A percentile compares a stretch with the other conserved stretches of the same genome.
phyloP scores from a whole-genome alignment of 2,888 invertebrate species.

The Lithodes maja region DNA sequence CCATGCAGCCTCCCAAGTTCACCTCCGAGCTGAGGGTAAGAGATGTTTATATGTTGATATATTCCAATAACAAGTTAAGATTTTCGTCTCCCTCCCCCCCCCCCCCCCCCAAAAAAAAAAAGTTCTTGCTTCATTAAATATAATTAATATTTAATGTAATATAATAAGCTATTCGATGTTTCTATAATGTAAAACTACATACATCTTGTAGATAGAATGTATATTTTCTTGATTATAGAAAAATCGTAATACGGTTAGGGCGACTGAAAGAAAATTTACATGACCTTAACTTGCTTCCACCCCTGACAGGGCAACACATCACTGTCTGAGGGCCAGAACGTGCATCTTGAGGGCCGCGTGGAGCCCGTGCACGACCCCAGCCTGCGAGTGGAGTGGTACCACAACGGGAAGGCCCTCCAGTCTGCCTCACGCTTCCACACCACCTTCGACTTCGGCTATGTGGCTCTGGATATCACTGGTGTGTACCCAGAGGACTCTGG shows the following conservation, averaged over 20 bases:
- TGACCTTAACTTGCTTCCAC: not conserved
- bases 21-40: constrained; percentile 83
- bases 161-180: no score
- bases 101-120: no score
- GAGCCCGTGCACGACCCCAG: constrained; percentile 94
- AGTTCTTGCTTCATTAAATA: no score
- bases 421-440: constrained; percentile 94
- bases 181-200: no score
- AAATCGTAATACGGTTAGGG: no score
- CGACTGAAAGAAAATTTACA: no score
- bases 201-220: no score
- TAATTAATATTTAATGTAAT: no score
- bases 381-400: constrained; percentile 91
- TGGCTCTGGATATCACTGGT: constrained; percentile 95
- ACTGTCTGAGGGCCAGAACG: constrained; percentile 92
- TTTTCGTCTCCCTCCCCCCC: no score
- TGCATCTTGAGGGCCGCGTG: constrained; percentile 95
- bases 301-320: constrained; percentile 78
- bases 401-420: constrained; percentile 92
- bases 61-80: no score
- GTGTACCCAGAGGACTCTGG: constrained; percentile 97
- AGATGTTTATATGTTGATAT: not conserved
- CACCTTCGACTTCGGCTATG: constrained; percentile 98
- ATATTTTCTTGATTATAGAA: no score
- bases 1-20: constrained; percentile 87